phyloP scores from a whole-genome alignment of 1,140 invertebrate species.

The Trichonephila clavata region DNA sequence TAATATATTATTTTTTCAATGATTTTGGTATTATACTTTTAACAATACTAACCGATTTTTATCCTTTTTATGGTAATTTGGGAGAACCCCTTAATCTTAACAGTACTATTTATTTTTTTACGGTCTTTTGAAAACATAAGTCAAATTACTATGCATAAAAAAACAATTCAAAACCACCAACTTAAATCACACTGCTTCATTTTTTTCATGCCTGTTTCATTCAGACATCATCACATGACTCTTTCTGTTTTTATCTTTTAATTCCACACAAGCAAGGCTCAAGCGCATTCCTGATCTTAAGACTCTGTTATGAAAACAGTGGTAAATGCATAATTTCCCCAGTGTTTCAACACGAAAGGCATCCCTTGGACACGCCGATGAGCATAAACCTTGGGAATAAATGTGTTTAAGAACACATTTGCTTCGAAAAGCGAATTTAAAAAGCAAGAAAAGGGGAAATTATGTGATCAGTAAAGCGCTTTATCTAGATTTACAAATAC shows the following conservation, averaged over 20 bases:
- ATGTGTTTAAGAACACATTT: conserved; percentile 35
- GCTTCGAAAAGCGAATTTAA: conserved; percentile 18
- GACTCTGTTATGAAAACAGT: conserved; percentile 19
- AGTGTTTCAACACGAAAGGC: conserved; percentile 6
- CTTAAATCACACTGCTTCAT: background rate
- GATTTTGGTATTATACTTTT: too few relatives aligned
- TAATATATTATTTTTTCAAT: too few relatives aligned
- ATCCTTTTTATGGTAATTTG: too few relatives aligned
- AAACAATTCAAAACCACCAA: background rate
- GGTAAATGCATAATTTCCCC: conserved; percentile 2
- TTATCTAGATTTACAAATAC: conserved; percentile 54
- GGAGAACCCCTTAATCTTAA: too few relatives aligned
- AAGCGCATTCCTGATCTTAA: background rate
- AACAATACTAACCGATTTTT: too few relatives aligned
- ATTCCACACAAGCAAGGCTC: background rate
- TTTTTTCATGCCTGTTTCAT: background rate
- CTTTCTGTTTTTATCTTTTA: background rate
- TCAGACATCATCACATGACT: too few relatives aligned
- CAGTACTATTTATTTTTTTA: too few relatives aligned
- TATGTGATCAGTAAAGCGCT: background rate
- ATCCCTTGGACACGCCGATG: conserved; percentile 22
- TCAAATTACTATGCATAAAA: background rate
- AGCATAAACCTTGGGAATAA: conserved; percentile 23
- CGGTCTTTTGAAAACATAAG: background rate
- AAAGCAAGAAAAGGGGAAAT: background rate